A percentile compares a stretch with the other conserved stretches of the same genome.
Evolutionary conservation across 2,113 vertebrate genomes (phyloP).

Genomic region (Grus americana): DNA sequence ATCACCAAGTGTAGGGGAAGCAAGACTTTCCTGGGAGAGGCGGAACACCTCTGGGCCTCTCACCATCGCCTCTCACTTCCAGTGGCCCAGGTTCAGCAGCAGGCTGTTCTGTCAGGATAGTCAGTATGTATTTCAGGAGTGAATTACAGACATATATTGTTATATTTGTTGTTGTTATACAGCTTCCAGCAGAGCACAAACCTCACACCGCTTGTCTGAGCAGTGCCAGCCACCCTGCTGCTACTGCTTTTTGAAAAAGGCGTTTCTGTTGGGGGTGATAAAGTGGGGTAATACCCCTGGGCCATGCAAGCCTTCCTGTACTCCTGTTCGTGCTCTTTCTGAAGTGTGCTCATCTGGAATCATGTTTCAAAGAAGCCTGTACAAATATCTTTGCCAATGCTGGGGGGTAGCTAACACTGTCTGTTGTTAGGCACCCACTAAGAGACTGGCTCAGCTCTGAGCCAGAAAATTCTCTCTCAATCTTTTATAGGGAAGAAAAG

Average conservation of each 20-base stretch:
- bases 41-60: conserved; percentile 4
- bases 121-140: conserved; percentile 67
- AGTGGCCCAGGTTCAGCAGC: conserved; percentile 46
- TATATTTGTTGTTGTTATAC: background rate
- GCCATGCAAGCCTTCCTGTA: background rate
- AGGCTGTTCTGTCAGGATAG: conserved; percentile 57
- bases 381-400: background rate
- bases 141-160: conserved; percentile 3
- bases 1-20: conserved; percentile 57
- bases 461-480: background rate
- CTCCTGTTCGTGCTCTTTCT: background rate
- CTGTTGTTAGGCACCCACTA: background rate
- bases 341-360: background rate
- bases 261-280: background rate
- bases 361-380: background rate
- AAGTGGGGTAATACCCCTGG: background rate
- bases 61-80: conserved; percentile 31
- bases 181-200: background rate
- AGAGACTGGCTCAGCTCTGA: background rate
- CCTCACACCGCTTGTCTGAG: background rate
- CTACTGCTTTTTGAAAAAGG: background rate
- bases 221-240: background rate
- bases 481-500: background rate
- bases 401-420: background rate
- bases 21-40: conserved; percentile 38